Conservation (phyloP, 2,113 vertebrate genomes). For the Megalops atlanticus region DNA sequence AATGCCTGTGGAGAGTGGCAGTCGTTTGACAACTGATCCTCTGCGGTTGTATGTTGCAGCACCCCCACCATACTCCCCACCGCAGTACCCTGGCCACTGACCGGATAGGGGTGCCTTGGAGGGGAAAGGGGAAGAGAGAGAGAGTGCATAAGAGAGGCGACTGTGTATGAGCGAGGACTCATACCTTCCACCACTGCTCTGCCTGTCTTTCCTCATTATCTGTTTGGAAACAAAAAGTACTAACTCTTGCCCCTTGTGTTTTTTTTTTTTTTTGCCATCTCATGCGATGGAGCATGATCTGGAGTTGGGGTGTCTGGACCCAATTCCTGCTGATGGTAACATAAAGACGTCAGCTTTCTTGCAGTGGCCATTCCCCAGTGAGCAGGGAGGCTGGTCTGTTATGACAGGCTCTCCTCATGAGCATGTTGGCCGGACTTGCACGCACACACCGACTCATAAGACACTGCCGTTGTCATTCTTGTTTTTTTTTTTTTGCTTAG, state of each 20-base stretch:
- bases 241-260: constrained; percentile 4
- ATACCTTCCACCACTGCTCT: constrained; percentile 28
- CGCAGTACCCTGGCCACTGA: constrained; percentile 73
- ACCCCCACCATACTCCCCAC: constrained; percentile 73
- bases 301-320: constrained; percentile 16
- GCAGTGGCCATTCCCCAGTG: neutral
- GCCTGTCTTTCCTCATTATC: constrained; percentile 26
- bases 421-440: neutral
- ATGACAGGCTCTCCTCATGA: neutral
- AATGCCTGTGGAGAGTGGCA: neutral
- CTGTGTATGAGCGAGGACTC: constrained; percentile 45
- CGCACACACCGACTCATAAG: neutral
- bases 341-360: constrained; percentile 14
- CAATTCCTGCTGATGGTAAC: constrained; percentile 19
- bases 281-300: constrained; percentile 33
- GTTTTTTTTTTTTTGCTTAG: neutral
- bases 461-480: neutral
- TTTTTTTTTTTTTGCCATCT: constrained; percentile 19
- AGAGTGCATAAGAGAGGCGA: constrained; percentile 36
- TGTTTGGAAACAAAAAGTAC: constrained; percentile 7
- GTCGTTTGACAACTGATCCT: neutral
- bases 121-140: constrained; percentile 4
- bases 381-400: neutral
- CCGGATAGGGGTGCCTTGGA: constrained; percentile 23
- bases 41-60: constrained; percentile 57